Conservation (phyloP, 2,888 invertebrate genomes). For the Microctonus aethiopoides region DNA sequence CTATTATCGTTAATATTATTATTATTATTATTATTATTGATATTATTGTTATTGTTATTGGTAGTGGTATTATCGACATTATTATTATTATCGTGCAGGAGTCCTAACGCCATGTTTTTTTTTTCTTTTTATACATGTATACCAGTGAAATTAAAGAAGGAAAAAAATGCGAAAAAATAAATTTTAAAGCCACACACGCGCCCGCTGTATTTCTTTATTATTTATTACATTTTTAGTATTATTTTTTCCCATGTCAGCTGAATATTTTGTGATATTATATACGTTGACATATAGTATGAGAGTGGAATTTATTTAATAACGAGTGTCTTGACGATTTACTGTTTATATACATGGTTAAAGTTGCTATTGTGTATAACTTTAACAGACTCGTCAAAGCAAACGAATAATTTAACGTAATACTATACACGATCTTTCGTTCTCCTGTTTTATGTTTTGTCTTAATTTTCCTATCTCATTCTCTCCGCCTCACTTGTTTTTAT, state of each 20-base stretch:
- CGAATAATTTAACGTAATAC: neutral
- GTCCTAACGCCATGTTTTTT: slow-evolving; percentile 4
- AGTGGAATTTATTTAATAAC: neutral
- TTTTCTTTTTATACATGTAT: neutral
- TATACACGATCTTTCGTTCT: neutral
- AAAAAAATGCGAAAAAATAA: neutral
- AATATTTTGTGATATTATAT: neutral
- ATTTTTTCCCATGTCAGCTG: neutral
- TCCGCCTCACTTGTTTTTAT: neutral
- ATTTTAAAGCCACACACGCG: neutral
- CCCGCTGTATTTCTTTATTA: neutral
- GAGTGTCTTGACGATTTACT: neutral
- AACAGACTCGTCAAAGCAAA: neutral
- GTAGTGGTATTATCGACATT: no score
- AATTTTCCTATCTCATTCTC: neutral
- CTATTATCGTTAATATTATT: slow-evolving; percentile 41
- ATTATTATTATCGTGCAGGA: slow-evolving; percentile 12
- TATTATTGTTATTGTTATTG: neutral
- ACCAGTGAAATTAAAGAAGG: neutral
- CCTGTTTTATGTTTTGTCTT: neutral
- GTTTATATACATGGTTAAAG: neutral
- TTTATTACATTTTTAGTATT: neutral
- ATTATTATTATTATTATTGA: neutral
- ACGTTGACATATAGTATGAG: neutral
- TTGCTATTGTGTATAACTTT: neutral